These are phyloP conservation scores for Protomyctophum bolini DNA, from an alignment of 2,113 vertebrate species.

Conservation along the genomic window DNA sequence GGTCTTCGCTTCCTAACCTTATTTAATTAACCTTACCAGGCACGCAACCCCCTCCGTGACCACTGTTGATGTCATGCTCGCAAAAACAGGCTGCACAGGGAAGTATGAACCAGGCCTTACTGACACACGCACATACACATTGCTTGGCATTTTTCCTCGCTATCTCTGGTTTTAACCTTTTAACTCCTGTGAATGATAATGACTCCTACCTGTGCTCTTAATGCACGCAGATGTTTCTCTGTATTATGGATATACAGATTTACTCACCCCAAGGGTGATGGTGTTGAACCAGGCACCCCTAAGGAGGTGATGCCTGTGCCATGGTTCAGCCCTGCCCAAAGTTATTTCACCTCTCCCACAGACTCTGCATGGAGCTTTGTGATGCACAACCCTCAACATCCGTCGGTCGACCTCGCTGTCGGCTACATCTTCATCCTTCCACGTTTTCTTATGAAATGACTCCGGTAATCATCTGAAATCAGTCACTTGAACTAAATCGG, in stretches of 20 bases:
- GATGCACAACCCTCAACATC: conserved; percentile 29
- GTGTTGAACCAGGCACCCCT: conserved; percentile 44
- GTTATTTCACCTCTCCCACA: background rate
- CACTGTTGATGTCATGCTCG: too few species aligned
- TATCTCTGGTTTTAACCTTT: conserved; percentile 26
- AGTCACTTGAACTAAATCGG: background rate
- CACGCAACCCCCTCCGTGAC: too few species aligned
- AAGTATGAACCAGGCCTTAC: background rate
- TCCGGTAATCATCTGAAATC: background rate
- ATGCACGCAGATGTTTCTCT: conserved; percentile 31
- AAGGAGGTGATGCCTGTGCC: conserved; percentile 48
- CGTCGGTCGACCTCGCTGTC: background rate
- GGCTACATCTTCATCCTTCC: background rate
- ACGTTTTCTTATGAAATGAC: background rate
- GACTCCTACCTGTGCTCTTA: conserved; percentile 15
- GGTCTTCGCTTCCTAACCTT: too few species aligned
- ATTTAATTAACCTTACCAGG: too few species aligned
- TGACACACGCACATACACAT: conserved; percentile 3
- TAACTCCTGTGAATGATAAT: conserved; percentile 25
- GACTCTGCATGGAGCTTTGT: conserved; percentile 37
- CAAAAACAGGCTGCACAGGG: too few species aligned
- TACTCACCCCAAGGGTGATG: conserved; percentile 48
- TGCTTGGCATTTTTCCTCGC: conserved; percentile 1
- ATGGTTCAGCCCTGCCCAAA: conserved; percentile 10
- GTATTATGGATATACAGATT: conserved; percentile 37